phyloP scores from a whole-genome alignment of 2,888 invertebrate genomes.

The Onthophagus sagittarius region DNA sequence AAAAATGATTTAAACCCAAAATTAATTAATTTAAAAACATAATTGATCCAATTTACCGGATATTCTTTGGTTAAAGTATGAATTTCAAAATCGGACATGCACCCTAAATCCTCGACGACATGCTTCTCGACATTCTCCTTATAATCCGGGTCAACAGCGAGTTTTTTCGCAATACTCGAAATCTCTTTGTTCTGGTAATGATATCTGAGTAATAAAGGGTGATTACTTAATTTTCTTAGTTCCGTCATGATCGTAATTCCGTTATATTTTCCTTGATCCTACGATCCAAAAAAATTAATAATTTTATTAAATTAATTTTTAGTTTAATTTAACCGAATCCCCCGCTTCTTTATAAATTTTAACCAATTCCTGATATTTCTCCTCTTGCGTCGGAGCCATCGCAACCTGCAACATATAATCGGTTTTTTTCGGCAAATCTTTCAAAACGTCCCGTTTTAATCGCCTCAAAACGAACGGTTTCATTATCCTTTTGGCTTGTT shows the following conservation, averaged over 20 bases:
- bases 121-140: slow-evolving; percentile 75
- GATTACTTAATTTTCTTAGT: slow-evolving; percentile 90
- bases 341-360: slow-evolving; percentile 62
- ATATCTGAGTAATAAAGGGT: slow-evolving; percentile 78
- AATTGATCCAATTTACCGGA: slow-evolving; percentile 49
- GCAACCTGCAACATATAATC: slow-evolving; percentile 65
- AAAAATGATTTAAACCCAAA: slow-evolving; percentile 16
- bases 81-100: slow-evolving; percentile 90
- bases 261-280: slow-evolving; percentile 55
- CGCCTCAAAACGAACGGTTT: slow-evolving; percentile 90
- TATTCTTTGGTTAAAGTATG: slow-evolving; percentile 71
- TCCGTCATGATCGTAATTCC: slow-evolving; percentile 87
- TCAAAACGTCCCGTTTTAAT: slow-evolving; percentile 80
- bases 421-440: slow-evolving; percentile 79
- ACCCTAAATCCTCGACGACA: slow-evolving; percentile 81
- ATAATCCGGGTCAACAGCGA: slow-evolving; percentile 64
- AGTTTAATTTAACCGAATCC: slow-evolving; percentile 49
- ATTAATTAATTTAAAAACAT: slow-evolving; percentile 7
- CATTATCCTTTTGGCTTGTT: slow-evolving; percentile 93
- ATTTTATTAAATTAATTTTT: background rate
- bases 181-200: slow-evolving; percentile 65
- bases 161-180: slow-evolving; percentile 63
- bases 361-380: slow-evolving; percentile 72
- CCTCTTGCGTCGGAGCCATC: slow-evolving; percentile 70
- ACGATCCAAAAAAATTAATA: slow-evolving; percentile 1